Evolutionary conservation across 2,797 vertebrate genomes (phyloP).

Genomic region (Takifugu ocellatus): DNA sequence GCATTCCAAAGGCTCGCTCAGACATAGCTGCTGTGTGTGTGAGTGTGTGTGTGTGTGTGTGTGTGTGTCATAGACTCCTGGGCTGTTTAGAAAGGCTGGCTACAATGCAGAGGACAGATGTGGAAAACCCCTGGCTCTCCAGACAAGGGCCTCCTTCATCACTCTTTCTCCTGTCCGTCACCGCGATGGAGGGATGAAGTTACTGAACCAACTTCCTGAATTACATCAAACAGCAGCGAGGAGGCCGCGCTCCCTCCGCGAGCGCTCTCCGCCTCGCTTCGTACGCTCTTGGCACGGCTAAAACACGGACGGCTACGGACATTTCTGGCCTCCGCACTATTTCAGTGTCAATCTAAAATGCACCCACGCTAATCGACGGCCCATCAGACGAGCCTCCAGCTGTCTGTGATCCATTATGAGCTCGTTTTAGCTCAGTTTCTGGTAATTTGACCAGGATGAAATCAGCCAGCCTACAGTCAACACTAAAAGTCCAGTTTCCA

Average conservation of each 20-base stretch:
- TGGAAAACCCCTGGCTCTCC: slow-evolving; percentile 78
- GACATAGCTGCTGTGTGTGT: slow-evolving; percentile 60
- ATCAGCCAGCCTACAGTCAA: too few species aligned
- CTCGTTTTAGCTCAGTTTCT: too few species aligned
- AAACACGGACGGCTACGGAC: slow-evolving; percentile 22
- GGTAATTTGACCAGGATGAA: too few species aligned
- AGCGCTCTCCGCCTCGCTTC: slow-evolving; percentile 10
- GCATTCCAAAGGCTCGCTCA: slow-evolving; percentile 73
- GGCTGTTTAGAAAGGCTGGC: slow-evolving; percentile 80
- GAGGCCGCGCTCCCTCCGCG: slow-evolving; percentile 33
- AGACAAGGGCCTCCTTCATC: slow-evolving; percentile 82
- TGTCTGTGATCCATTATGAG: too few species aligned
- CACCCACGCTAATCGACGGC: too few species aligned
- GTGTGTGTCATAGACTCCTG: slow-evolving; percentile 28
- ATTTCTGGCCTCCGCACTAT: slow-evolving; percentile 4
- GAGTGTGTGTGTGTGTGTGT: slow-evolving; percentile 17
- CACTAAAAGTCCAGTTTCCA: too few species aligned
- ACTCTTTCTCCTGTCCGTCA: slow-evolving; percentile 68
- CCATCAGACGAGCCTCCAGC: too few species aligned
- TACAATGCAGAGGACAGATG: slow-evolving; percentile 82
- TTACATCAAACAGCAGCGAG: slow-evolving; percentile 77
- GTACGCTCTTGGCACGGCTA: slow-evolving; percentile 27
- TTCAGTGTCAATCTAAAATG: too few species aligned
- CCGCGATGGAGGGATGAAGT: slow-evolving; percentile 74
- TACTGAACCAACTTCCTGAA: slow-evolving; percentile 84